Conservation (phyloP, 64 coral and sea anemone species). For the Actinia tenebrosa region DNA sequence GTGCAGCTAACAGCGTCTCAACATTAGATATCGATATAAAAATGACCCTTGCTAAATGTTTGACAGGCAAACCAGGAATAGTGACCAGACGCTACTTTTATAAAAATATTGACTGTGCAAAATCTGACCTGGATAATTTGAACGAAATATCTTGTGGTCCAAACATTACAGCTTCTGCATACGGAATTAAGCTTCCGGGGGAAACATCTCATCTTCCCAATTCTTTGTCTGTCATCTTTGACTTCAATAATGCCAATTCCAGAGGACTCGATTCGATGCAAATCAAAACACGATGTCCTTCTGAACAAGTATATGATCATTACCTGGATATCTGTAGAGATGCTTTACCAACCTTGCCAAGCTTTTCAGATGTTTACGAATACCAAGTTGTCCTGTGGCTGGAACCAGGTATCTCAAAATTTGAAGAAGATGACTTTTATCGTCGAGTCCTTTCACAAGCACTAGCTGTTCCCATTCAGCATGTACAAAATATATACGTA, state of each 20-base stretch:
- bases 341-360: not conserved
- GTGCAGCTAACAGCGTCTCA: not conserved
- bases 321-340: constrained; percentile 5
- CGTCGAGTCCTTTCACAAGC: not conserved
- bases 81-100: not conserved
- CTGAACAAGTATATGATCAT: not conserved
- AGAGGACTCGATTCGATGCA: not conserved
- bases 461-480: not conserved
- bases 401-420: not conserved
- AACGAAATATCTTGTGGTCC: not conserved
- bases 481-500: not conserved
- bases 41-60: not conserved
- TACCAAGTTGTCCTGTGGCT: constrained; percentile 2
- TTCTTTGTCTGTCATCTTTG: not conserved
- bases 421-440: no score
- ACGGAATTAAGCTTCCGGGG: no score
- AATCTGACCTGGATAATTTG: no score
- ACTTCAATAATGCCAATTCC: not conserved
- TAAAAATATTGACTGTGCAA: constrained; percentile 6
- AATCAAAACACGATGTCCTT: not conserved
- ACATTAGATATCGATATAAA: not conserved
- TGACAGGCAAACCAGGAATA: not conserved
- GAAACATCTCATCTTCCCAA: not conserved
- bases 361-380: not conserved
- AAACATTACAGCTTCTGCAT: not conserved